Evolutionary conservation across 2,888 invertebrate species (phyloP).

Genomic region (Cryptops parisi): DNA sequence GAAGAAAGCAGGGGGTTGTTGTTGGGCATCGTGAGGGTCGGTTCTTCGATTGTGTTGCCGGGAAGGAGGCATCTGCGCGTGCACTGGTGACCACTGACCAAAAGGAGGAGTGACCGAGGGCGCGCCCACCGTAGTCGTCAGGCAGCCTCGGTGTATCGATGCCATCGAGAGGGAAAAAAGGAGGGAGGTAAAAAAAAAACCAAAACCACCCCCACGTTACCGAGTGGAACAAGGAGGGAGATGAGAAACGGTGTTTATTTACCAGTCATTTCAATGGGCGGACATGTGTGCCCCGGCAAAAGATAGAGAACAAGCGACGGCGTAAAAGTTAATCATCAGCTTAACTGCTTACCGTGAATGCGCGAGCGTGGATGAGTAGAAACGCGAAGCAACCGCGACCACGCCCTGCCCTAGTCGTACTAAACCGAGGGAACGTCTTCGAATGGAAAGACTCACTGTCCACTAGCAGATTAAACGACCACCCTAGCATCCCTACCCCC

Average conservation of each 20-base stretch:
- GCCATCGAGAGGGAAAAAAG: neutral
- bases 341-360: neutral
- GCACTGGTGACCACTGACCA: neutral
- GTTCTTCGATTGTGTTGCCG: too few species aligned
- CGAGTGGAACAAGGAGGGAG: too few species aligned
- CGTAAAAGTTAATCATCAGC: neutral
- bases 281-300: neutral
- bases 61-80: neutral
- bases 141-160: neutral
- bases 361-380: neutral
- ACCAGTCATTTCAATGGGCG: neutral
- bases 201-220: too few species aligned
- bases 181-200: too few species aligned
- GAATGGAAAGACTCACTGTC: too few species aligned
- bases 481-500: too few species aligned
- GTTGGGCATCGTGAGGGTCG: neutral
- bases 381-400: neutral
- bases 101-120: neutral
- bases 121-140: neutral
- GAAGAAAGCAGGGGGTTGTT: neutral
- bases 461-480: too few species aligned
- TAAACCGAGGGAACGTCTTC: too few species aligned
- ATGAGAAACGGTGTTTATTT: neutral
- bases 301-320: neutral
- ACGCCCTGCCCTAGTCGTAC: neutral